phyloP scores from a whole-genome alignment of 2,888 invertebrate species.

The Drosophila fungiperda region DNA sequence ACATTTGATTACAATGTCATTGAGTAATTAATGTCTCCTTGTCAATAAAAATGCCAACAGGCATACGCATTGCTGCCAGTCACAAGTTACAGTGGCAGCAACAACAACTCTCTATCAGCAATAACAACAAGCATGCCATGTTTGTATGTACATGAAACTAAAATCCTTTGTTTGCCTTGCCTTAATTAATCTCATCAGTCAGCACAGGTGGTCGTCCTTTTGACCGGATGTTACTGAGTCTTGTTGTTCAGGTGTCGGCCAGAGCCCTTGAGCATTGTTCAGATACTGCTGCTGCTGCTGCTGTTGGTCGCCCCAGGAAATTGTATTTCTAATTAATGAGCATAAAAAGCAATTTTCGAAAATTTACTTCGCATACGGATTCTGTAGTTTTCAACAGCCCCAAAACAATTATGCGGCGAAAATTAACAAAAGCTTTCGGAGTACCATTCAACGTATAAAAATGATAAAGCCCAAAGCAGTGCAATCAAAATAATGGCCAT shows the following conservation, averaged over 20 bases:
- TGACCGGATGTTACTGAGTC: constrained; percentile 71
- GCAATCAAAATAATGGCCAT: constrained; percentile 71
- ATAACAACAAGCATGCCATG: constrained; percentile 24
- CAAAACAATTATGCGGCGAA: constrained; percentile 37
- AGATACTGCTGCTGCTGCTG: constrained; percentile 28
- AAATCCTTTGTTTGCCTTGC: constrained; percentile 77
- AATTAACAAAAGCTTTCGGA: constrained; percentile 52
- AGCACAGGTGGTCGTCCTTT: constrained; percentile 61
- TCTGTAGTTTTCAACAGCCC: constrained; percentile 52
- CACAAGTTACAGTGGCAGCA: constrained; percentile 46
- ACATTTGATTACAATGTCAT: constrained; percentile 79
- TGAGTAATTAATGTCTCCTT: constrained; percentile 80
- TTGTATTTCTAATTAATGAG: constrained; percentile 75
- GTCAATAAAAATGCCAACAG: constrained; percentile 79
- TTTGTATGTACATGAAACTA: constrained; percentile 64
- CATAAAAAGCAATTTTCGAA: constrained; percentile 70
- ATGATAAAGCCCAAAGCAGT: constrained; percentile 33
- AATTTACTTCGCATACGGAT: constrained; percentile 59
- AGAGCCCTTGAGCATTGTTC: constrained; percentile 53
- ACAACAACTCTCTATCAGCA: constrained; percentile 7
- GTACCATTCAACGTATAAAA: constrained; percentile 11
- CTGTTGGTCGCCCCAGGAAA: constrained; percentile 45
- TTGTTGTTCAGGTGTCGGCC: constrained; percentile 68
- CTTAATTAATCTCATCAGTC: constrained; percentile 79
- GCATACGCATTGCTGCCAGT: constrained; percentile 67